Percentiles rank a stretch among this genome's conserved stretches.
These are phyloP conservation scores for Ophiothrix spiculata DNA, from an alignment of 35 echinoderm and acorn worm species.

Conservation along the genomic window DNA sequence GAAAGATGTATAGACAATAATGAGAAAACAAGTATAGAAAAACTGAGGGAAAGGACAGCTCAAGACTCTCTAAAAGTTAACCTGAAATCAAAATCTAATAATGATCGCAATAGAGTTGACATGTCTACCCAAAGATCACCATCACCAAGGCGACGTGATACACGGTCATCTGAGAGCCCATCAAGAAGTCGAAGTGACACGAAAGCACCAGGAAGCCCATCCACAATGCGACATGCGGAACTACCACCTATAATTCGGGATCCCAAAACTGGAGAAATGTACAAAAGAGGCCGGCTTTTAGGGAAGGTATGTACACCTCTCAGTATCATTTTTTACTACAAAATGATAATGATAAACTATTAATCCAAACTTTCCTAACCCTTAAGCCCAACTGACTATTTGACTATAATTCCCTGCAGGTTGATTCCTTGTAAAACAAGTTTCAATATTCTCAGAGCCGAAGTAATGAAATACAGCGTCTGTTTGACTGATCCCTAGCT, in stretches of 20 bases:
- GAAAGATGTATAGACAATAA: too few relatives aligned
- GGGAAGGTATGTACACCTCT: constrained; percentile 62
- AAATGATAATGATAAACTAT: too few relatives aligned
- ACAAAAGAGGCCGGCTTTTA: constrained; percentile 63
- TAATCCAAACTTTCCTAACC: too few relatives aligned
- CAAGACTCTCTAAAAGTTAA: background rate
- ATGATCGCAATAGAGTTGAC: background rate
- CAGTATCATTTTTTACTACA: background rate
- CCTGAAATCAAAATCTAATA: background rate
- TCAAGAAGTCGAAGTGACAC: background rate
- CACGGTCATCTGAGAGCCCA: background rate
- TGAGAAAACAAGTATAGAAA: background rate
- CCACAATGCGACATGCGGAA: constrained; percentile 17
- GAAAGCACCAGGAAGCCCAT: background rate
- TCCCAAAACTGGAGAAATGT: constrained; percentile 55
- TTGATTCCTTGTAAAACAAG: too few relatives aligned
- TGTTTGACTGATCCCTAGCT: too few relatives aligned
- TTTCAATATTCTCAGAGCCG: too few relatives aligned
- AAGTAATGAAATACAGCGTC: too few relatives aligned
- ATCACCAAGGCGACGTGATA: background rate
- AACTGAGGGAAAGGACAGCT: background rate
- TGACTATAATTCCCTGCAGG: too few relatives aligned
- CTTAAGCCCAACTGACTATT: too few relatives aligned
- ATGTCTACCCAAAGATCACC: background rate
- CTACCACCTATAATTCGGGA: constrained; percentile 66